Base-by-base conservation (phyloP, 2,797 vertebrate species). In the Danio tinwini region DNA sequence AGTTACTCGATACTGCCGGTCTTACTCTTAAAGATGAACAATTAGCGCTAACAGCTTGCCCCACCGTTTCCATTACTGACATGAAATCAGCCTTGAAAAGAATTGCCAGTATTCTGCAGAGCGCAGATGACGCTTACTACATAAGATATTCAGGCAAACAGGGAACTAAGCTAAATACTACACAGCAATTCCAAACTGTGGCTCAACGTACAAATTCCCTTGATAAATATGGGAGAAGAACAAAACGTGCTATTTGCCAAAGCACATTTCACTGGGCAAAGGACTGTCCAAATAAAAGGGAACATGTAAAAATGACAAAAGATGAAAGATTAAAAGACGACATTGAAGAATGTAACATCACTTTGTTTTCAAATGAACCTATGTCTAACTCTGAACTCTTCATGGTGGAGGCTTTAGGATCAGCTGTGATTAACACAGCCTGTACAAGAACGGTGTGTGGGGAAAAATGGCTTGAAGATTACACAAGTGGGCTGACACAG, bases 401-500 rank as follows among this genome's bases (percentile, higher is more conserved):
- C n/a, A 29, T 85, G 49, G 37, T 82, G 7, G 76, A 84, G 63
- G 72, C 63, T 12, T 56, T 85, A 2, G 82, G 72, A 11, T 81
- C 74, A 42, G 84, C 81, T 14, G 72, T 84, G 3, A 78, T 83
- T 39, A 82, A 86, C 74, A 85, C 85, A 42, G 82, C 76, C 5
- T 86, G 80, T n/a, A 85, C 77, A 11, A 14, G 55, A 8, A 83
- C 75, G 7, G 81, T 82, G 4, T 83, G n/a, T n/a, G n/a, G n/a
- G n/a, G n/a, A n/a, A n/a, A n/a, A n/a, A n/a, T n/a, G n/a, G n/a
- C n/a, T n/a, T n/a, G n/a, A n/a, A n/a, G n/a, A n/a, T n/a, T n/a
- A n/a, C n/a, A n/a, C 69, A 0, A 16, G 6, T 65, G 58, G 11
- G 39, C 52, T 81, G 7, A 73, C 17, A 11, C 44, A 76, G 17